Evolutionary conservation across 2,113 vertebrate species (phyloP), one percentile per base, ranked within the genome.

Genomic region (Butastur rufipennis): DNA sequence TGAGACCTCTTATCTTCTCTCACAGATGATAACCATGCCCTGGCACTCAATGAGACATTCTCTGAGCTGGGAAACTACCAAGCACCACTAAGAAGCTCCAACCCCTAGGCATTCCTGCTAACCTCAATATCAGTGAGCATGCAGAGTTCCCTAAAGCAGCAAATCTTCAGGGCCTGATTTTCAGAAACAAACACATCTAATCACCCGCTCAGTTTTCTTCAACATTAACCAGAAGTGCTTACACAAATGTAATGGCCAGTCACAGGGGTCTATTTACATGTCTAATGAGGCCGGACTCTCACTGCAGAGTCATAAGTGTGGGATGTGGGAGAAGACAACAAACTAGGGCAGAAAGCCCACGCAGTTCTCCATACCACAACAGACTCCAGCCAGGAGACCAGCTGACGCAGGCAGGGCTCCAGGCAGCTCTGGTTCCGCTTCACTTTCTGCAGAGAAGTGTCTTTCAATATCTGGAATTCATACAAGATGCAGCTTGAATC

Each of bases 401-500:
- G 98, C 98, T 99, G 99, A 62, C 99, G 98, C 81, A 99, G 98
- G 90, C 99, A 99, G 7, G 99, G 99, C 98, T 99, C 99, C 97
- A 99, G 96, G 86, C 99, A 99, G 98, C 99, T 99, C 98, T 99
- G 99, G 98, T 99, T 99, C 91, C 99, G 98, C 95, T 99, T 99
- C 94, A 99, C 99, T 96, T 99, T 99, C 97, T 99, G 99, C 55
- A 99, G 98, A 3, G 99, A 99, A 11, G 99, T 99, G 95, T 99
- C 99, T 27, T 99, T 99, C 97, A 99, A 91, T 94, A 99, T 99
- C 99, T 99, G 97, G 71, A 97, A 97, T 74, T 97, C 17, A 88
- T 2, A 68, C 20, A 91, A 96, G 47, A 87, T 10, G 7, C 63
- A 68, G 15, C 17, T 81, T 63, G 38, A 95, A 48, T 48, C n/a